These are phyloP conservation scores for Euproctis similis DNA, from an alignment of 2,888 invertebrate species.

Conservation along the genomic window DNA sequence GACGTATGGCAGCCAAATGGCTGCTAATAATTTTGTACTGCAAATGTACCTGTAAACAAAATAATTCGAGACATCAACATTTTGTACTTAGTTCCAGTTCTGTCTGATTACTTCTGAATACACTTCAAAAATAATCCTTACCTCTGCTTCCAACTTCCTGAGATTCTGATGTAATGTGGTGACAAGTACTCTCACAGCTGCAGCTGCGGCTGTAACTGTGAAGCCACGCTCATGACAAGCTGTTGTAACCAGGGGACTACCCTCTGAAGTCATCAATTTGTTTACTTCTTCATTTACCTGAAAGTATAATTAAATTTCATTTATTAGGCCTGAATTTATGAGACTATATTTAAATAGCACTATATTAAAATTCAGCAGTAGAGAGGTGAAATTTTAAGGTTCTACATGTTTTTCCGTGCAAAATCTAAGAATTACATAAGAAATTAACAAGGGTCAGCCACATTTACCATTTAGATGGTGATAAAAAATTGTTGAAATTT, in stretches of 20 bases:
- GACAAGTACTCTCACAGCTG: conserved; percentile 91
- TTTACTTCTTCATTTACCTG: conserved; percentile 89
- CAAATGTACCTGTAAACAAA: conserved; percentile 73
- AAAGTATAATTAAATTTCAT: too few species aligned
- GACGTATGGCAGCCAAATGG: conserved; percentile 94
- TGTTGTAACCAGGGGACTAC: conserved; percentile 34
- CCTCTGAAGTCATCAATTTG: conserved; percentile 66
- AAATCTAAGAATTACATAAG: too few species aligned
- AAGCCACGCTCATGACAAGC: conserved; percentile 79
- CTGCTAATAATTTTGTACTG: conserved; percentile 87
- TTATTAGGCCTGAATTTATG: too few species aligned
- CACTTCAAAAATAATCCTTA: conserved; percentile 21
- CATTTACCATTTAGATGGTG: too few species aligned
- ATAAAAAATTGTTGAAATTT: too few species aligned
- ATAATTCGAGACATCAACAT: background rate
- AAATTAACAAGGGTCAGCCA: too few species aligned
- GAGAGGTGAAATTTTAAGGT: too few species aligned
- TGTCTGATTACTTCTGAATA: too few species aligned
- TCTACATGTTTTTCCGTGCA: too few species aligned
- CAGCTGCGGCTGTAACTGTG: conserved; percentile 89
- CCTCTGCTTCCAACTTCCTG: conserved; percentile 92
- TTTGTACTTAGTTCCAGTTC: too few species aligned
- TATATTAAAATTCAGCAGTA: background rate
- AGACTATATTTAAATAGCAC: too few species aligned
- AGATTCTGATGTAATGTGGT: conserved; percentile 96